Conservation (phyloP, 2,797 vertebrate genomes). For the Cuniculus paca region DNA sequence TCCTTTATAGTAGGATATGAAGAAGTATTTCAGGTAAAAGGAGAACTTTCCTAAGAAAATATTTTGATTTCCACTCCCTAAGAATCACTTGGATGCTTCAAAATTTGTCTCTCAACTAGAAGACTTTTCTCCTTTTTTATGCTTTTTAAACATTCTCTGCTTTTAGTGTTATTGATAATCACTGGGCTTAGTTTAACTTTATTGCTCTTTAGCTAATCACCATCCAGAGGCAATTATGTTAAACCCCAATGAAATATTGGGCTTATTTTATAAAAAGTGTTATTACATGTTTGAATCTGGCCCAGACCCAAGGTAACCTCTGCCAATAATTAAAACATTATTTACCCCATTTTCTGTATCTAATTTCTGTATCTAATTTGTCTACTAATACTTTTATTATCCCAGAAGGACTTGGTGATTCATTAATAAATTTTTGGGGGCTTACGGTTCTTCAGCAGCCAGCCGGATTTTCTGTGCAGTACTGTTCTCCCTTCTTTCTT, state of each 20-base stretch:
- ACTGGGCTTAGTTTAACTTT: constrained; percentile 61
- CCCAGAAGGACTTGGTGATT: background rate
- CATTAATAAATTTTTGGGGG: background rate
- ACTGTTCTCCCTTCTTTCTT: background rate
- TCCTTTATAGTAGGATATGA: background rate
- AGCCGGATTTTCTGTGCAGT: background rate
- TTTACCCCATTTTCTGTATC: constrained; percentile 49
- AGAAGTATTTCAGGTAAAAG: background rate
- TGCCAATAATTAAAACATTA: constrained; percentile 73
- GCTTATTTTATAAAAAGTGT: constrained; percentile 55
- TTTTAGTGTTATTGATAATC: constrained; percentile 40
- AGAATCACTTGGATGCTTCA: background rate
- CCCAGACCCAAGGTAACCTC: background rate
- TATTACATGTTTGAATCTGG: constrained; percentile 45
- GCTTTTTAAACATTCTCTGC: background rate
- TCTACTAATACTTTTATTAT: background rate
- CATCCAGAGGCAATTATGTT: constrained; percentile 14
- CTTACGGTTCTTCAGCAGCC: background rate
- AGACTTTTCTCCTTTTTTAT: background rate
- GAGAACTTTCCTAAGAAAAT: background rate
- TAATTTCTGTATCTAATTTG: constrained; percentile 51
- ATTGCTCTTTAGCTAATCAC: constrained; percentile 60
- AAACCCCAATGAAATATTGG: constrained; percentile 65
- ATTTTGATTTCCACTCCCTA: background rate
- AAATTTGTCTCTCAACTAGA: background rate